phyloP scores from a whole-genome alignment of 2,888 invertebrate genomes.

The Oscheius onirici region DNA sequence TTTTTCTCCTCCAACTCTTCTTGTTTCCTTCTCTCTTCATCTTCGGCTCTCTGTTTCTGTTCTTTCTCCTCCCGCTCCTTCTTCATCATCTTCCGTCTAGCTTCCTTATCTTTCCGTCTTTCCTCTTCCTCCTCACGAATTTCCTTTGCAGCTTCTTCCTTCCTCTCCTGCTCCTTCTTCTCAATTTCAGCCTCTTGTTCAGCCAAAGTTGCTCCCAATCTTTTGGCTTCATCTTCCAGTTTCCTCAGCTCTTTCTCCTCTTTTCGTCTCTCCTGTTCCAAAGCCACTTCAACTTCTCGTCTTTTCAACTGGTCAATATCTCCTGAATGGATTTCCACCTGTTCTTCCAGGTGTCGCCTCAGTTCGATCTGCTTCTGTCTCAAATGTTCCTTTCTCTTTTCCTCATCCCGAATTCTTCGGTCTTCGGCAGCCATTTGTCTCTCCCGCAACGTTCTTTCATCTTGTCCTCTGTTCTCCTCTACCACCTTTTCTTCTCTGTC shows the following conservation, averaged over 20 bases:
- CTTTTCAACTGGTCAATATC: not conserved
- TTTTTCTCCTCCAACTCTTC: not conserved
- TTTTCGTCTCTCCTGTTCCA: not conserved
- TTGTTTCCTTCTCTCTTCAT: not conserved
- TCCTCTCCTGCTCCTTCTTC: not conserved
- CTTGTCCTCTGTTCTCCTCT: not conserved
- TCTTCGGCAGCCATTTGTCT: not conserved
- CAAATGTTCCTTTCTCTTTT: slow-evolving; percentile 11
- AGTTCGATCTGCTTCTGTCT: slow-evolving; percentile 20
- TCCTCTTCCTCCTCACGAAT: not conserved
- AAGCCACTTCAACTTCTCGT: not conserved
- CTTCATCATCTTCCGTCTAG: not conserved
- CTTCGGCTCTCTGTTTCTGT: not conserved
- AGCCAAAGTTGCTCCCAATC: not conserved
- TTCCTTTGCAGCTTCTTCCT: not conserved
- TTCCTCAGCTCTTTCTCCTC: slow-evolving; percentile 1
- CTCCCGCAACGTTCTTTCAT: not conserved
- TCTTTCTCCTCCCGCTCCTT: not conserved
- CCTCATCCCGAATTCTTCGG: not conserved
- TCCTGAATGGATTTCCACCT: not conserved
- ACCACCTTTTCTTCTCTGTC: slow-evolving; percentile 9
- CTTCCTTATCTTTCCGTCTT: not conserved
- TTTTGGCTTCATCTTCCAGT: not conserved
- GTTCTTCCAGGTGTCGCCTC: slow-evolving; percentile 16
- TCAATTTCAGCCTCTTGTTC: not conserved